Base-by-base conservation (phyloP, 64 coral and sea anemone genomes). In the Montipora sp. region DNA sequence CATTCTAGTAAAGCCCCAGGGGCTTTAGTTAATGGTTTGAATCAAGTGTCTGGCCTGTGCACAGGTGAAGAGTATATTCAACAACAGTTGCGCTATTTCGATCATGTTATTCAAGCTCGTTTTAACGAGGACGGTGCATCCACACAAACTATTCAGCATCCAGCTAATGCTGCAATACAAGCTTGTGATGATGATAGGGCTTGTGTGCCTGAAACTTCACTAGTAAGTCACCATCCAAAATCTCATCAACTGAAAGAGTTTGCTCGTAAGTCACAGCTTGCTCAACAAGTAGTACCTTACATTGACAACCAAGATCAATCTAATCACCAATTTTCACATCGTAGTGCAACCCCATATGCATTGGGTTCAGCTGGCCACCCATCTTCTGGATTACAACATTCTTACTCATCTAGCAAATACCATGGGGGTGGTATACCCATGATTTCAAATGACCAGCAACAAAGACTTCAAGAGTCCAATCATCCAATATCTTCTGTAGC, bases 391-490 rank as follows among this genome's bases (percentile, higher is more conserved):
- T 47, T 85, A 50, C 61, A 67, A 67, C 80, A 83, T 47, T 59
- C 43, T 50, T 85, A 71, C 65, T 5, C 63, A 72, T 24, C 82
- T 21, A 63, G 82, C 45, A 85, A 84, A 68, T 84, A 84, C 47
- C 60, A 59, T 84, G 81, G 36, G 36, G 36, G 66, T 46, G 65
- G 82, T 19, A 71, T 85, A 16, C 66, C 88, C 84, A 58, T 81
- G 61, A 84, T 94, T 45, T 76, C 80, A 59, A 83, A 89, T 21
- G 80, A 94, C 23, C 88, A 85, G 14, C 91, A 88, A 73, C 81
- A 92, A 77, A 59, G 78, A 8, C 78, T 76, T 58, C 92, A 89
- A 57, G 88, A 94, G 63, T 58, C 81, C 76, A 83, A 87, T 75
- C 92, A 94, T 63, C 87, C 75, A 48, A 46, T 48, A 78, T 12